These are phyloP conservation scores for Seriola quinqueradiata DNA, from an alignment of 2,113 vertebrate genomes.

Conservation along the genomic window DNA sequence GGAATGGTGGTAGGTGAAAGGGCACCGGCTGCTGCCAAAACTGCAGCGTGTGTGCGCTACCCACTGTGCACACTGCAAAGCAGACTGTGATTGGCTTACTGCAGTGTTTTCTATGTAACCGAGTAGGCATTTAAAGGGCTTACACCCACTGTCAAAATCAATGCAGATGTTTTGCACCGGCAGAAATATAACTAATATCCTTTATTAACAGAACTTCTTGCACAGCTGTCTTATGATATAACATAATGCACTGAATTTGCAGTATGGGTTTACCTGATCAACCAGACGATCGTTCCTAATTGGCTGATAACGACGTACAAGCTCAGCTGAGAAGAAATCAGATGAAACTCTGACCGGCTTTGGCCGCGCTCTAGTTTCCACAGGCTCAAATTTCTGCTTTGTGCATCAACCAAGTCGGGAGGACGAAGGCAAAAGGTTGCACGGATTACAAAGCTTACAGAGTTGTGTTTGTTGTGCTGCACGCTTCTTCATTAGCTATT, in stretches of 20 bases:
- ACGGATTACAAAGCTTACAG: slow-evolving; percentile 11
- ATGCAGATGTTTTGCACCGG: slow-evolving; percentile 24
- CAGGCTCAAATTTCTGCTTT: neutral
- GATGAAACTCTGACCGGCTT: slow-evolving; percentile 15
- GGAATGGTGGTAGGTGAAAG: slow-evolving; percentile 66
- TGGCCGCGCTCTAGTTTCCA: slow-evolving; percentile 38
- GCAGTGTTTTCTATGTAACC: slow-evolving; percentile 19
- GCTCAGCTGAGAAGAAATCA: neutral
- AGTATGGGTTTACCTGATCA: slow-evolving; percentile 3
- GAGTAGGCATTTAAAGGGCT: slow-evolving; percentile 22
- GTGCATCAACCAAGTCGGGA: neutral
- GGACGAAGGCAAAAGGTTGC: slow-evolving; percentile 28
- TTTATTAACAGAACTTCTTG: neutral
- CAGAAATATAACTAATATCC: neutral
- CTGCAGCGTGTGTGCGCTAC: slow-evolving; percentile 32
- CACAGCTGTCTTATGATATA: neutral
- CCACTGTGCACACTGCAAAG: slow-evolving; percentile 17
- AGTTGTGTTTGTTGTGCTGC: neutral
- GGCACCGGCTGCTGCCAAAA: slow-evolving; percentile 56
- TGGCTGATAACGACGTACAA: neutral
- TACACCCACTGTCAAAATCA: slow-evolving; percentile 27
- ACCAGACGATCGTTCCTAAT: neutral
- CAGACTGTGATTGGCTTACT: slow-evolving; percentile 1
- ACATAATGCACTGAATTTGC: neutral
- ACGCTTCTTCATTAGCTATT: no score